phyloP scores from a whole-genome alignment of 2,113 vertebrate species.

The Meriones unguiculatus region DNA sequence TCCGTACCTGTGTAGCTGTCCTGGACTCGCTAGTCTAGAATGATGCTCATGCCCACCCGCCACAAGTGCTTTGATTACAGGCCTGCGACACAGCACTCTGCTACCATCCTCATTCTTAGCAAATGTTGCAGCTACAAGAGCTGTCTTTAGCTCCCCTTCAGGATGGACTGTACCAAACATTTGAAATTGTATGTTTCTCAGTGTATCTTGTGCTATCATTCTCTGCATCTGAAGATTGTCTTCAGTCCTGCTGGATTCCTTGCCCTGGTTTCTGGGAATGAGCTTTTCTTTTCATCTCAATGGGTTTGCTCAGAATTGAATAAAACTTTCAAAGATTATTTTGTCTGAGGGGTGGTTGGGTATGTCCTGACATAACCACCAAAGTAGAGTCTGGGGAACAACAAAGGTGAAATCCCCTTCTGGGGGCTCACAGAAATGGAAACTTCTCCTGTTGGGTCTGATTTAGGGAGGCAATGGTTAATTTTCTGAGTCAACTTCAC shows the following conservation, averaged over 20 bases:
- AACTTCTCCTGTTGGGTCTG: neutral
- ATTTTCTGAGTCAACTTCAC: neutral
- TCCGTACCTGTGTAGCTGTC: too few species aligned
- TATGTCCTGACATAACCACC: neutral
- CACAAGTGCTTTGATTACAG: too few species aligned
- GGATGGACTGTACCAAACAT: neutral
- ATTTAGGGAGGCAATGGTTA: neutral
- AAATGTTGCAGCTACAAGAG: neutral
- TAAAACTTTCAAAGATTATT: constrained; percentile 22
- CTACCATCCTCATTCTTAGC: too few species aligned
- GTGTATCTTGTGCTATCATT: neutral
- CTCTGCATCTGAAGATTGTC: constrained; percentile 9
- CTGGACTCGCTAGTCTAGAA: too few species aligned
- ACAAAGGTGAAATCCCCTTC: neutral
- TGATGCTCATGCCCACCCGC: too few species aligned
- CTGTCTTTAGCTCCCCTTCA: neutral
- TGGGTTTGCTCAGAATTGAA: neutral
- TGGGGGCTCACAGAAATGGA: neutral
- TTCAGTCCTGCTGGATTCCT: neutral
- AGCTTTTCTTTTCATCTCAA: constrained; percentile 26
- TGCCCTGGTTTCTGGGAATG: neutral
- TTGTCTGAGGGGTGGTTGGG: neutral
- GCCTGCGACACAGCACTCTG: too few species aligned
- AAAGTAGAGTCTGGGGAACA: neutral
- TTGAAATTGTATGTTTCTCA: neutral